Evolutionary conservation across 2,888 invertebrate genomes (phyloP).

Genomic region (Apamea epomidion): DNA sequence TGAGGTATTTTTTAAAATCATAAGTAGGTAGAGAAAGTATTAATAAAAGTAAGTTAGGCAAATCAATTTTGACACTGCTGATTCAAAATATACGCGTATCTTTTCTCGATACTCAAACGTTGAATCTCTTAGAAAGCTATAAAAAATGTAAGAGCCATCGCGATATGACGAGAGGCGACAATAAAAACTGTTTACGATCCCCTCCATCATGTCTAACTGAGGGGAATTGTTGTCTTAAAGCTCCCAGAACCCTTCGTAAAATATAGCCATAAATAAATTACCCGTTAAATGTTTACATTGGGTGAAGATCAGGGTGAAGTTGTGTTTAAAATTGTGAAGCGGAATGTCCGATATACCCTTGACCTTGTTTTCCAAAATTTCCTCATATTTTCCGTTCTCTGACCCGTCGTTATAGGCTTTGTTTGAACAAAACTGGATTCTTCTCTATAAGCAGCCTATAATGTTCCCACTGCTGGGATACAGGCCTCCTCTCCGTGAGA

Average conservation of each 20-base stretch:
- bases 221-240: conserved; percentile 74
- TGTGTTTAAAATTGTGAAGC: conserved; percentile 8
- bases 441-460: neutral
- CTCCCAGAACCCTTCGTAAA: conserved; percentile 60
- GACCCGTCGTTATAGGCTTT: neutral
- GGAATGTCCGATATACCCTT: neutral
- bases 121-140: conserved; percentile 65
- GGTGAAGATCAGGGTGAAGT: conserved; percentile 14
- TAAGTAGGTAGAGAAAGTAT: neutral
- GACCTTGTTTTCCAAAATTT: neutral
- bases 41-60: neutral
- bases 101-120: conserved; percentile 20
- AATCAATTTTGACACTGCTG: neutral
- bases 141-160: conserved; percentile 65
- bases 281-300: conserved; percentile 55
- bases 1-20: too few species aligned
- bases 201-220: conserved; percentile 77
- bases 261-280: conserved; percentile 70
- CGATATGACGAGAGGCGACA: conserved; percentile 68
- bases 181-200: conserved; percentile 79
- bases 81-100: neutral
- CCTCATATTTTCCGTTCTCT: neutral
- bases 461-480: too few species aligned
- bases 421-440: neutral
- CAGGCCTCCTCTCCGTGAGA: too few species aligned